Evolutionary conservation across 2,797 vertebrate genomes (phyloP).

Genomic region (Propithecus deckenii): DNA sequence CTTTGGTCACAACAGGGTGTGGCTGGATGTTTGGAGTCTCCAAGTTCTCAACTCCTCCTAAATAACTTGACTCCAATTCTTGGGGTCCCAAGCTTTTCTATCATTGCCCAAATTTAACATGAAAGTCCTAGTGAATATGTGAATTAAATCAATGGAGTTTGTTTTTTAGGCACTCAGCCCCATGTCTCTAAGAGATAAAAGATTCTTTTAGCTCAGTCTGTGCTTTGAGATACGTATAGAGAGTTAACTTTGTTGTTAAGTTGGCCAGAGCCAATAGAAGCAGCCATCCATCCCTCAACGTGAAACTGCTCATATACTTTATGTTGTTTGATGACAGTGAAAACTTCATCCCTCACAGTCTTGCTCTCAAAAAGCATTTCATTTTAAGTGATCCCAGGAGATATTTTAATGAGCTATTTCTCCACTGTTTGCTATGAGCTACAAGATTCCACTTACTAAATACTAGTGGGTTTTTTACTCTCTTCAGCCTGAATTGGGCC

Average conservation of each 20-base stretch:
- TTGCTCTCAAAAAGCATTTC: background rate
- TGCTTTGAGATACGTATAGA: background rate
- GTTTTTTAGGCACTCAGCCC: background rate
- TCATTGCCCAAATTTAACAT: background rate
- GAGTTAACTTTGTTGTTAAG: background rate
- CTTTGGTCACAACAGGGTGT: background rate
- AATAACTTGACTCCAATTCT: background rate
- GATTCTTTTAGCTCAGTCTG: background rate
- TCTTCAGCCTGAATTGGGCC: background rate
- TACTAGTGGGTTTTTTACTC: background rate
- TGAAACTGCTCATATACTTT: background rate
- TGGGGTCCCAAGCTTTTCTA: background rate
- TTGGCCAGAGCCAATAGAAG: background rate
- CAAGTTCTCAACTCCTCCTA: background rate
- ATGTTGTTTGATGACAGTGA: background rate
- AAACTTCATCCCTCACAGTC: background rate
- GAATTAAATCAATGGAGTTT: background rate
- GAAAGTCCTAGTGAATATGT: background rate
- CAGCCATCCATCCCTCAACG: background rate
- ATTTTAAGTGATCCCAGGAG: background rate
- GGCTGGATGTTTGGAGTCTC: background rate
- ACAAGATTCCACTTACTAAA: background rate
- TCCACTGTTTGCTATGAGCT: background rate
- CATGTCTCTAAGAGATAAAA: background rate
- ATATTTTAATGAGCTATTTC: background rate